Conservation (phyloP, 2,888 invertebrate species). For the Xestia rhomboidea region DNA sequence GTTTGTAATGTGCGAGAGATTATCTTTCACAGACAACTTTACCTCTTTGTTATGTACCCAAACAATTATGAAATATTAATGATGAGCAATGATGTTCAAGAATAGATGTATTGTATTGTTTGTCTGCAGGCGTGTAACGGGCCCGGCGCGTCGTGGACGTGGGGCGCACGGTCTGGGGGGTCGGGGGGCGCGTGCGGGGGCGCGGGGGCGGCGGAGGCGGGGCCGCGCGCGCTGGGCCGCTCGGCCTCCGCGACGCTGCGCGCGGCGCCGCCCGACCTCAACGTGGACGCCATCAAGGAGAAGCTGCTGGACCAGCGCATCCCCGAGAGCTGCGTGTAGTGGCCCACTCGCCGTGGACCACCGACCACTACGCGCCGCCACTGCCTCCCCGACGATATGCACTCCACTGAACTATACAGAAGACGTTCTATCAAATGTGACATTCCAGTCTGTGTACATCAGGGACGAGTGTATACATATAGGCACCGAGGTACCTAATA, state of each 20-base stretch:
- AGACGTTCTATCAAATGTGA: slow-evolving; percentile 11
- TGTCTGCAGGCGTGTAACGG: slow-evolving; percentile 88
- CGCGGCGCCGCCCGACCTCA: slow-evolving; percentile 86
- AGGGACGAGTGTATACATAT: slow-evolving; percentile 4
- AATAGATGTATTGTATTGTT: neutral
- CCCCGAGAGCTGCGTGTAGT: slow-evolving; percentile 96
- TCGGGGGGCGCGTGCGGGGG: slow-evolving; percentile 76
- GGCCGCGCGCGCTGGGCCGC: slow-evolving; percentile 76
- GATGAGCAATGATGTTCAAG: neutral
- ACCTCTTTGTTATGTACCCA: neutral
- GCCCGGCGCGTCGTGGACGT: slow-evolving; percentile 89
- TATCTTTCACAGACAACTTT: neutral
- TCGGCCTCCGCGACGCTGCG: slow-evolving; percentile 89
- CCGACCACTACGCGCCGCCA: neutral
- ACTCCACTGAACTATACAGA: neutral
- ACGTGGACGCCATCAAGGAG: slow-evolving; percentile 96
- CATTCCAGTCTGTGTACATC: slow-evolving; percentile 17
- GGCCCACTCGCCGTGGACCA: slow-evolving; percentile 1
- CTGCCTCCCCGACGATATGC: neutral
- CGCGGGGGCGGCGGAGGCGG: slow-evolving; percentile 81
- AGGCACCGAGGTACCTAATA: neutral
- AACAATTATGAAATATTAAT: neutral
- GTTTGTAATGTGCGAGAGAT: neutral
- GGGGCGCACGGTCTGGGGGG: slow-evolving; percentile 87
- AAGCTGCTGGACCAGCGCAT: slow-evolving; percentile 96